phyloP scores from a whole-genome alignment of 2,888 invertebrate species.

The Eupithecia pulchellata region DNA sequence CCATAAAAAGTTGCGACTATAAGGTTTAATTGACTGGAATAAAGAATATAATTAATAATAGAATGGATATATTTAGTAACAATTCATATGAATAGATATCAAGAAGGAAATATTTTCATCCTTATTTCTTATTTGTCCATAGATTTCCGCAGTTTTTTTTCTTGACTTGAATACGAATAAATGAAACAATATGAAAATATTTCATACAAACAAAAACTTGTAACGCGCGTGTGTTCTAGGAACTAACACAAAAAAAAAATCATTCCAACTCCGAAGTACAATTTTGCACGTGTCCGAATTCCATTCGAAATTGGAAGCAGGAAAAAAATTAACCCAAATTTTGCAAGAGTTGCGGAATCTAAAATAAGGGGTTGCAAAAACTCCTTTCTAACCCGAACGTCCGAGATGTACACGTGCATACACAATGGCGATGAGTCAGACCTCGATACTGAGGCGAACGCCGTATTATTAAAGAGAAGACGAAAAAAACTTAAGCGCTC shows the following conservation, averaged over 20 bases:
- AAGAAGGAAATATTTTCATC: no score
- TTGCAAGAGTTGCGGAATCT: constrained; percentile 85
- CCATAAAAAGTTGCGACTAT: no score
- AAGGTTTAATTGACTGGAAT: background rate
- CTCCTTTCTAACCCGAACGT: constrained; percentile 82
- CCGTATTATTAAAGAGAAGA: constrained; percentile 75
- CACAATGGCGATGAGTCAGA: constrained; percentile 82
- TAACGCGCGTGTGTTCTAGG: constrained; percentile 43
- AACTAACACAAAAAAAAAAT: constrained; percentile 40
- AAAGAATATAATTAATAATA: no score
- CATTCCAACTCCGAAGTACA: constrained; percentile 44
- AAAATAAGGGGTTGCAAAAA: constrained; percentile 83
- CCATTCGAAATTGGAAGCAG: constrained; percentile 60
- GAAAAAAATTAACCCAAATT: constrained; percentile 80
- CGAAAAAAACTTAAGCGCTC: constrained; percentile 81
- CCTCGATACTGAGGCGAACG: constrained; percentile 70
- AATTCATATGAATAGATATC: no score
- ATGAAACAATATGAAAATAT: background rate
- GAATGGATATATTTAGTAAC: no score
- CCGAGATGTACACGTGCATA: constrained; percentile 80
- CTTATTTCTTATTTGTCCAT: no score
- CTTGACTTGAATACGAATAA: no score
- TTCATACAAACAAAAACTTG: constrained; percentile 30
- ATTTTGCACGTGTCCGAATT: constrained; percentile 60
- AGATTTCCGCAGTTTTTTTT: no score